Conservation (phyloP, 2,888 invertebrate species). For the Tortricodes alternella region DNA sequence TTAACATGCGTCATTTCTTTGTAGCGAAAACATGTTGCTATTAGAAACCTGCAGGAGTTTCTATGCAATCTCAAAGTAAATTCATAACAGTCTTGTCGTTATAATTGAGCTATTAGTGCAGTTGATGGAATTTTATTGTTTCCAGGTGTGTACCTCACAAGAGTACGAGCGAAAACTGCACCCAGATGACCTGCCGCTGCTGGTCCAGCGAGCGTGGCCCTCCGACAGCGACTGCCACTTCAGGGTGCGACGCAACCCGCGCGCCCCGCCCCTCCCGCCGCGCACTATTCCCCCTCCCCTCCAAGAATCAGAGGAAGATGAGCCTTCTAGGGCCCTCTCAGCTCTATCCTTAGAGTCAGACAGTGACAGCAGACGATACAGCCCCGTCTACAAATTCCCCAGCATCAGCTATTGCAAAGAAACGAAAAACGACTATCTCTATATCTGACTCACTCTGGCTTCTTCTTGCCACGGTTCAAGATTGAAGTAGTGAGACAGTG, state of each 20-base stretch:
- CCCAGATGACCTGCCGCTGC: constrained; percentile 92
- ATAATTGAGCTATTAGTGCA: too few species aligned
- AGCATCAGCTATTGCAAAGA: constrained; percentile 74
- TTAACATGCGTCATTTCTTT: too few species aligned
- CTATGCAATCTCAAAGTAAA: too few species aligned
- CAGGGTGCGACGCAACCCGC: constrained; percentile 90
- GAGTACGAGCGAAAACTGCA: constrained; percentile 94
- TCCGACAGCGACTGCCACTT: constrained; percentile 89
- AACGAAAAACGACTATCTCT: constrained; percentile 75
- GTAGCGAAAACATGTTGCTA: neutral
- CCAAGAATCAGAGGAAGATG: constrained; percentile 60
- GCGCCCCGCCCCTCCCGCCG: constrained; percentile 89
- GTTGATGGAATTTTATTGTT: neutral
- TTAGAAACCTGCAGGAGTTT: constrained; percentile 1
- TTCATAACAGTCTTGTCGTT: too few species aligned
- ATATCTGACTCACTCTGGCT: constrained; percentile 71
- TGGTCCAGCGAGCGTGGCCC: constrained; percentile 90
- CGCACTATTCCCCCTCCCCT: constrained; percentile 68
- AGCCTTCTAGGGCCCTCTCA: constrained; percentile 67
- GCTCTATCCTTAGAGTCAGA: constrained; percentile 74
- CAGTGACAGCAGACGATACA: constrained; percentile 67
- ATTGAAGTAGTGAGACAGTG: constrained; percentile 48
- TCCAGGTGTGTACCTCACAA: constrained; percentile 87
- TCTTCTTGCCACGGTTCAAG: constrained; percentile 23
- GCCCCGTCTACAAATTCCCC: constrained; percentile 77